Conservation (phyloP, 2,797 vertebrate species). For the Tragelaphus oryx region DNA sequence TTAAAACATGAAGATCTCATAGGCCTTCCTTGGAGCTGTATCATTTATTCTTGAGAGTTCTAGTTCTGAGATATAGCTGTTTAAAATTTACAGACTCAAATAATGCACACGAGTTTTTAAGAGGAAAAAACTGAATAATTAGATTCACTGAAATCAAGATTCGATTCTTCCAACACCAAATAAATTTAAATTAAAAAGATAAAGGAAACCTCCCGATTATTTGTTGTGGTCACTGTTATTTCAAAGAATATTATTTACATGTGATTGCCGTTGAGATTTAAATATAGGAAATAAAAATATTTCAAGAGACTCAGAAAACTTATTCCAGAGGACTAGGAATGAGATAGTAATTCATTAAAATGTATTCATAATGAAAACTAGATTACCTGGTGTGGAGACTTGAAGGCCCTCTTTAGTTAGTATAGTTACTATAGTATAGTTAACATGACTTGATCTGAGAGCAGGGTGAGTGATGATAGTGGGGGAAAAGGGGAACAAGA, state of each 20-base stretch:
- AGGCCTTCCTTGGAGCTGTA: not conserved
- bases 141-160: not conserved
- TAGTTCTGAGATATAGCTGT: not conserved
- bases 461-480: not conserved
- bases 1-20: not conserved
- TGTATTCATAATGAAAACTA: not conserved
- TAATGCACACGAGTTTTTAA: not conserved
- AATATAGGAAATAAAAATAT: not conserved
- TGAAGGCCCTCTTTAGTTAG: not conserved
- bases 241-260: not conserved
- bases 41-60: not conserved
- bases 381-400: not conserved
- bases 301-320: not conserved
- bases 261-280: not conserved
- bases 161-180: not conserved
- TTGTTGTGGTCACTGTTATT: not conserved
- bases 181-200: not conserved
- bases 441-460: not conserved
- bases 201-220: not conserved
- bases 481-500: not conserved
- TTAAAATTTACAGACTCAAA: not conserved
- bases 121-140: not conserved
- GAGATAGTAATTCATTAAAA: not conserved
- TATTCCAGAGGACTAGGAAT: not conserved
- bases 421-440: no score